Base-by-base conservation (phyloP, 2,797 vertebrate species). In the Silurus lanzhouensis region DNA sequence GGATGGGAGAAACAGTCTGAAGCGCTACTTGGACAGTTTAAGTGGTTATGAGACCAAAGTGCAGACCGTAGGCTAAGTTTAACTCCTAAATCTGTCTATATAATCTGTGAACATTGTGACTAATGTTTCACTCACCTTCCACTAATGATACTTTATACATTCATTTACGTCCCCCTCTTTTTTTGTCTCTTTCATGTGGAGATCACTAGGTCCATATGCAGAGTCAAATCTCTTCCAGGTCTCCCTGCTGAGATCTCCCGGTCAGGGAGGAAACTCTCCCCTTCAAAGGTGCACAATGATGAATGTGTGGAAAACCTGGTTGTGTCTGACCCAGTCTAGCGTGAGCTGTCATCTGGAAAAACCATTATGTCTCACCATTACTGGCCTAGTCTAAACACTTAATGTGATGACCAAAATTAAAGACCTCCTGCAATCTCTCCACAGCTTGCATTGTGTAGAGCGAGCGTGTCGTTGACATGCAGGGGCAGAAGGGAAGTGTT, bases 251-350 rank as follows among this genome's bases (percentile, higher is more conserved):
- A 82, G 61, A 72, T 77, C 84, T 76, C 76, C 52, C 6, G 3
- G 67, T 66, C 67, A 84, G 79, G 83, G 83, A 84, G 85, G 85
- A 85, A 85, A 78, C 84, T 60, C 83, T 87, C 58, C 25, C 70
- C 85, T 88, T 82, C 76, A 88, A 89, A 85, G 85, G 27, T 86
- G 83, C 76, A 27, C 82, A 80, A 64, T 78, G 83, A 88, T 79
- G 55, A 83, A 67, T 88, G 85, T 89, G 76, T 83, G 67, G 82
- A 76, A 75, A 82, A 75, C 82, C 66, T 74, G 6, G 46, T 57
- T 20, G 22, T 67, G 46, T 81, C 86, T 8, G 25, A 52, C 86
- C 64, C 68, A 71, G 66, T 81, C 79, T 76, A 22, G 63, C 27
- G n/a, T 68, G 88, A 75, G 76, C 77, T 38, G 66, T 84, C 61